Evolutionary conservation across 2,797 vertebrate species (phyloP).

Genomic region (Otus scops): DNA sequence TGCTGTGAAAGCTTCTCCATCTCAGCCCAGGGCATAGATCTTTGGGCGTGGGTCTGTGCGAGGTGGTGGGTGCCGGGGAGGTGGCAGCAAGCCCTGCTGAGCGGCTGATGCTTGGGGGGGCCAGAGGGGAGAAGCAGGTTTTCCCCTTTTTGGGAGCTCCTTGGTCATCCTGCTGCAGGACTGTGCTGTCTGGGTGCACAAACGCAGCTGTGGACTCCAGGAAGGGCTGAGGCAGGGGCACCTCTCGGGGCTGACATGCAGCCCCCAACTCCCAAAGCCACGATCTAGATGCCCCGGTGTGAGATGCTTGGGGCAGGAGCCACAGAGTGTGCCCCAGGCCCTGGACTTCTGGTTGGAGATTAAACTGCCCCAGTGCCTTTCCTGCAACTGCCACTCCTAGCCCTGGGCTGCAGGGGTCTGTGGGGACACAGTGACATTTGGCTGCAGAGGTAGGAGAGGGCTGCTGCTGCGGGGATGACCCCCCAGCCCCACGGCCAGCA

Average conservation of each 20-base stretch:
- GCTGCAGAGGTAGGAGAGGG: background rate
- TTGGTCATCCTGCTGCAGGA: rapidly evolving
- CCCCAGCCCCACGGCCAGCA: background rate
- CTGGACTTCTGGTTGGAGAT: background rate
- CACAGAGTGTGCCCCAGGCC: rapidly evolving
- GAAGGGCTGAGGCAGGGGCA: background rate
- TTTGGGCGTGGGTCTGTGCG: rapidly evolving
- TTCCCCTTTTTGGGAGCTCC: background rate
- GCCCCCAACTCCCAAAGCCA: background rate
- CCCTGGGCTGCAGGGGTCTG: background rate
- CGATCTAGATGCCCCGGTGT: background rate
- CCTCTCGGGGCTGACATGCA: background rate
- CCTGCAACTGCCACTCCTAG: background rate
- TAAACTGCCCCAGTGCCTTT: background rate
- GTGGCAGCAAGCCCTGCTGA: background rate
- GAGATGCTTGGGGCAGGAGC: background rate
- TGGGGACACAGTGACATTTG: background rate
- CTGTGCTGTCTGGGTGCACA: background rate
- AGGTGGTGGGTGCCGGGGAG: background rate
- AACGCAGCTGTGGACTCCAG: rapidly evolving
- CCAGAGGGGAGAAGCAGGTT: background rate
- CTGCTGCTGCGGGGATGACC: no score
- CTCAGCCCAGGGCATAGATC: background rate
- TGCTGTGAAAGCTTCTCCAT: background rate
- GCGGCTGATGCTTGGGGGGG: background rate